These are phyloP conservation scores for Himalopsyche anomala DNA, from an alignment of 2,888 invertebrate genomes.

Conservation along the genomic window DNA sequence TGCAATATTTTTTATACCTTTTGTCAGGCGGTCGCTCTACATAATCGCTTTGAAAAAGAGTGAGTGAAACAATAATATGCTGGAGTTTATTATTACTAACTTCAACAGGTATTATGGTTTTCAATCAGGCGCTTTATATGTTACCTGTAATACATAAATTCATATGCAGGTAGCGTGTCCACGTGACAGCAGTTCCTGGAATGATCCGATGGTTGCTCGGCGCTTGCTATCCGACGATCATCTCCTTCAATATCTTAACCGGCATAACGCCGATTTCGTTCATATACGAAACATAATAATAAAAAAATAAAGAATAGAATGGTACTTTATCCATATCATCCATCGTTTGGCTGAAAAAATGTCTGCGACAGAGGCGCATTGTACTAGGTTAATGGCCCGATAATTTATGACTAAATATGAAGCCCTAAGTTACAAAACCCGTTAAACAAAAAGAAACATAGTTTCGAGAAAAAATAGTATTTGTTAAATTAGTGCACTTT, in stretches of 20 bases:
- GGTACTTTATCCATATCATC: conserved; percentile 53
- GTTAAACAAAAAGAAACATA: too few species aligned
- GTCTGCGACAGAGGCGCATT: conserved; percentile 27
- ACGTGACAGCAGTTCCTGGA: conserved; percentile 60
- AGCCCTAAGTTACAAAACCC: too few species aligned
- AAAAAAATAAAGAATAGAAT: conserved; percentile 33
- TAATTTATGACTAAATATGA: too few species aligned
- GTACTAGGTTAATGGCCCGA: too few species aligned
- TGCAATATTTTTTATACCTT: too few species aligned
- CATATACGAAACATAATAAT: conserved; percentile 48
- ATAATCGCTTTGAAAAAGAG: too few species aligned
- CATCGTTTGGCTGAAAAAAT: conserved; percentile 48
- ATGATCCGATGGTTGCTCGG: conserved; percentile 40
- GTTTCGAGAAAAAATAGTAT: too few species aligned
- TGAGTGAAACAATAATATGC: not conserved
- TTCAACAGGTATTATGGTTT: not conserved
- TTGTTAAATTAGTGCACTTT: too few species aligned
- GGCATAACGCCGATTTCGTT: conserved; percentile 31
- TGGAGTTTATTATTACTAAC: not conserved
- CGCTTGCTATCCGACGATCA: conserved; percentile 62
- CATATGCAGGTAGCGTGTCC: conserved; percentile 50
- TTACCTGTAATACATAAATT: conserved; percentile 24
- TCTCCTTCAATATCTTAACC: conserved; percentile 52
- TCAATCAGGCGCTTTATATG: not conserved
- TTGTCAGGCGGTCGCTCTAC: too few species aligned